Conservation (phyloP, 1,140 invertebrate species). For the Diploscapter pachys region DNA sequence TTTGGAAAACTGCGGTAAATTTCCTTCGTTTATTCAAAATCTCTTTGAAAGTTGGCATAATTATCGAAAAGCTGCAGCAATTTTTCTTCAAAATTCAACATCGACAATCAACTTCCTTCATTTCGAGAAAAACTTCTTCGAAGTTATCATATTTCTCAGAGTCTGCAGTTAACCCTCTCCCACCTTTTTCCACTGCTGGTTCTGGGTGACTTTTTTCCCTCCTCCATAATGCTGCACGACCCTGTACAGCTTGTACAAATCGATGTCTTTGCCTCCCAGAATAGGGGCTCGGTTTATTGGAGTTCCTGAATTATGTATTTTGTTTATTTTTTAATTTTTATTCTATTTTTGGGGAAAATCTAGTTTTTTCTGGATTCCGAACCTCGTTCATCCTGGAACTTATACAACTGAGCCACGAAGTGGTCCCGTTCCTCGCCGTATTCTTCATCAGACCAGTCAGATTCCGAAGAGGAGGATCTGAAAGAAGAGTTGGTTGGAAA, state of each 20-base stretch:
- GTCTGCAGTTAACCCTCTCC: not conserved
- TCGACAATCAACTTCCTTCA: too few species aligned
- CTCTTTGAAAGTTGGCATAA: too few species aligned
- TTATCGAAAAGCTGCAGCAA: too few species aligned
- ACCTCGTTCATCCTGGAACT: conserved; percentile 95
- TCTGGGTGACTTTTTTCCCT: conserved; percentile 75
- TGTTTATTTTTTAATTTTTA: not conserved
- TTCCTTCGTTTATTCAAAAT: too few species aligned
- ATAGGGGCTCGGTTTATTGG: conserved; percentile 89
- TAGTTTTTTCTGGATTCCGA: conserved; percentile 4
- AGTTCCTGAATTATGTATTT: conserved; percentile 67
- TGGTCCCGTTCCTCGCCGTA: conserved; percentile 89
- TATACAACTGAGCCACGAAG: conserved; percentile 93
- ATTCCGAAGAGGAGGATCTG: conserved; percentile 9
- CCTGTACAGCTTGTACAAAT: conserved; percentile 84
- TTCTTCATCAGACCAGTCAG: conserved; percentile 68
- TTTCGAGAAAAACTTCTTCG: too few species aligned
- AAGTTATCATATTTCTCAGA: not conserved
- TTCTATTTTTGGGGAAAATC: too few species aligned
- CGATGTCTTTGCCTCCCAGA: conserved; percentile 81
- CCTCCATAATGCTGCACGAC: conserved; percentile 84
- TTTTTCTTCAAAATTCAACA: too few species aligned
- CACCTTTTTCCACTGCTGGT: conserved; percentile 27
- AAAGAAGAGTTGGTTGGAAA: conserved; percentile 2
- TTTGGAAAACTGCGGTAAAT: too few species aligned